These are phyloP conservation scores for Halcyon malimbica DNA, from an alignment of 2,113 vertebrate genomes.

Conservation along the genomic window DNA sequence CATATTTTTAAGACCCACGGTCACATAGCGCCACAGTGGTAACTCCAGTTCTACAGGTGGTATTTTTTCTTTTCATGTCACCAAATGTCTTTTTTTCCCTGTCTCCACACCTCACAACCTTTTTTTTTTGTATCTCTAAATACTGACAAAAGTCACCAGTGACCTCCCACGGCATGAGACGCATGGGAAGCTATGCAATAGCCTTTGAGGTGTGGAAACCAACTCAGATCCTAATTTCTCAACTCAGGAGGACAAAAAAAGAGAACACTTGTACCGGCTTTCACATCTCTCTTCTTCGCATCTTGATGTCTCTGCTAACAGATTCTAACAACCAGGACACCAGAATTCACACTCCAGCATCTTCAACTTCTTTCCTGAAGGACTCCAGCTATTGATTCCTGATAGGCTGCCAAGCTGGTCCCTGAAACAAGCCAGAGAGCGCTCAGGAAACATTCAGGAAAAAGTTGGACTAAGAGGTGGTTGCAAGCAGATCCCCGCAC, in stretches of 20 bases:
- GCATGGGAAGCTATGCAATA: background rate
- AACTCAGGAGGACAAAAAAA: background rate
- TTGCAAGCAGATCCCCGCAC: background rate
- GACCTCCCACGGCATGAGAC: background rate
- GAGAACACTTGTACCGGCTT: background rate
- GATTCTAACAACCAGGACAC: constrained; percentile 36
- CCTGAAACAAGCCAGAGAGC: constrained; percentile 35
- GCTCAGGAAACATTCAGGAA: background rate
- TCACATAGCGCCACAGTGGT: background rate
- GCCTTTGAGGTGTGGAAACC: background rate
- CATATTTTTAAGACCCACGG: background rate
- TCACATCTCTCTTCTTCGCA: constrained; percentile 24
- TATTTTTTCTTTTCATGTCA: background rate
- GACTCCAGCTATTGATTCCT: constrained; percentile 38
- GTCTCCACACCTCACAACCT: background rate
- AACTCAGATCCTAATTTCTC: background rate
- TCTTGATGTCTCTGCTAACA: background rate
- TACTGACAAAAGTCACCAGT: background rate
- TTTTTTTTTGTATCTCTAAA: background rate
- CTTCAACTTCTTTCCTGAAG: constrained; percentile 38
- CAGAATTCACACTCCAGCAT: constrained; percentile 26
- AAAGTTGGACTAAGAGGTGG: background rate
- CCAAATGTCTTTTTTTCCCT: background rate
- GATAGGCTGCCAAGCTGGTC: background rate
- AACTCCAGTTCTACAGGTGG: background rate